Evolutionary conservation across 2,888 invertebrate genomes (phyloP).

Genomic region (Augochlorella aurata): DNA sequence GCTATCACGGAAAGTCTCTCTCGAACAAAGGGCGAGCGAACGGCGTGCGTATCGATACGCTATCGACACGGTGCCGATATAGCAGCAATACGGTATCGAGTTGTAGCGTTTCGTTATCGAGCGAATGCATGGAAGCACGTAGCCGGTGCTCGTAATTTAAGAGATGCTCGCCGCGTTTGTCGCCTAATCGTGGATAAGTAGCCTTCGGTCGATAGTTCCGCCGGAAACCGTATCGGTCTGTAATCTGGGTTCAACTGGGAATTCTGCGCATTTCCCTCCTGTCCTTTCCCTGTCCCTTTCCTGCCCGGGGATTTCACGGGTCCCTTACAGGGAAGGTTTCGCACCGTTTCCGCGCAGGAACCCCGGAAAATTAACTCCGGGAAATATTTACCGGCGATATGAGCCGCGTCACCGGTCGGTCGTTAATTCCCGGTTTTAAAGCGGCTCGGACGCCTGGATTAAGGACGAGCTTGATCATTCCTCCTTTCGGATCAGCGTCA

Average conservation of each 20-base stretch:
- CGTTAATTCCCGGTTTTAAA: conserved; percentile 1
- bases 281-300: background rate
- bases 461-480: background rate
- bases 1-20: background rate
- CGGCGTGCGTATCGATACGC: background rate
- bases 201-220: conserved; percentile 21
- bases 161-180: background rate
- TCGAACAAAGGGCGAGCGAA: background rate
- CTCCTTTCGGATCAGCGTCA: background rate
- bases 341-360: background rate
- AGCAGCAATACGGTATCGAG: background rate
- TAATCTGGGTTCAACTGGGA: background rate
- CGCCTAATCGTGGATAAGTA: conserved; percentile 22
- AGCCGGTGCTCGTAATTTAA: background rate
- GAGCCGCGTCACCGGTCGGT: background rate
- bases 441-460: background rate
- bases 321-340: background rate
- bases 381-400: background rate
- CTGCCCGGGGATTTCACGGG: too few species aligned
- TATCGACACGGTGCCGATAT: background rate
- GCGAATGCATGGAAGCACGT: background rate
- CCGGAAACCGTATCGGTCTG: conserved; percentile 3
- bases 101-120: background rate
- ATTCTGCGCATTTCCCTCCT: background rate
- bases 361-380: background rate